Evolutionary conservation across 2,797 vertebrate species (phyloP).

Genomic region (Gorsachius magnificus): DNA sequence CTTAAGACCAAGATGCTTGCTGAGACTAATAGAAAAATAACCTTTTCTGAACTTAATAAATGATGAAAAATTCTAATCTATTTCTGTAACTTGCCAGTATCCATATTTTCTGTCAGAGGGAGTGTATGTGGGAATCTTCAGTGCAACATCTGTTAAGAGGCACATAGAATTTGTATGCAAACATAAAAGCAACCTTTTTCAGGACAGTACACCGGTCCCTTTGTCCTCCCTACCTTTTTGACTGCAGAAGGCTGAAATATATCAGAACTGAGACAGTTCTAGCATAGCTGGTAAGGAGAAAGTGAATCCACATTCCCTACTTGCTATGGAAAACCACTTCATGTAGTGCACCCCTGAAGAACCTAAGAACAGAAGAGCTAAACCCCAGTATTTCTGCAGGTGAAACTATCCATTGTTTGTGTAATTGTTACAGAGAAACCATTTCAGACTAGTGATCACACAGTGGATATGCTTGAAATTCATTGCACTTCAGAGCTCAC

Average conservation of each 20-base stretch:
- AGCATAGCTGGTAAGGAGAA: neutral
- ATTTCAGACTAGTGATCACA: neutral
- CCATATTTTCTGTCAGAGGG: neutral
- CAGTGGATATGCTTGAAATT: neutral
- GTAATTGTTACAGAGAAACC: neutral
- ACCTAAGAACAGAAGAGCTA: neutral
- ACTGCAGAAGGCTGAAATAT: neutral
- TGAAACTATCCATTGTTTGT: neutral
- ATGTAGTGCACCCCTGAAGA: neutral
- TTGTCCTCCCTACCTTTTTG: neutral
- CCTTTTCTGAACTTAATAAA: neutral
- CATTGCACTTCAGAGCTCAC: neutral
- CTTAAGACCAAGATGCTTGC: neutral
- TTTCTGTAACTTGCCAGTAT: neutral
- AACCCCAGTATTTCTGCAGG: neutral
- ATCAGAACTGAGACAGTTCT: neutral
- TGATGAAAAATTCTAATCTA: neutral
- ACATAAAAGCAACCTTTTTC: neutral
- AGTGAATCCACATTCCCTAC: neutral
- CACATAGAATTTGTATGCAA: neutral
- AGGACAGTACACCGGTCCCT: neutral
- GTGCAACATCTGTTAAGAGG: neutral
- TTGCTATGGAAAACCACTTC: neutral
- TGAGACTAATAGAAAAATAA: neutral
- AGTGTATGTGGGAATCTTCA: neutral